Evolutionary conservation across 2,113 vertebrate genomes (phyloP).

Genomic region (Urocitellus parryii): DNA sequence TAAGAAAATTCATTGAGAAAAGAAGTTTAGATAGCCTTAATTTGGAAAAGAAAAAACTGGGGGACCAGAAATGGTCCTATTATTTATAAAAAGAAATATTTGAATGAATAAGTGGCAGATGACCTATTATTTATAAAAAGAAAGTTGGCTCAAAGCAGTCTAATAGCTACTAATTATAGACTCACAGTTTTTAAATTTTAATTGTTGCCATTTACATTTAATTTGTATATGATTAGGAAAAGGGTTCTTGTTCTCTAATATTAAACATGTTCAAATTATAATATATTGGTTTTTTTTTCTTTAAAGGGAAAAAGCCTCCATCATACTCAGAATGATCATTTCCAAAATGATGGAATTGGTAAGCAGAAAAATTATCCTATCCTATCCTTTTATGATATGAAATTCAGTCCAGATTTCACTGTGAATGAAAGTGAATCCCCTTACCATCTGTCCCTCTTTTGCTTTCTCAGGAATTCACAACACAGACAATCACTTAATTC

Average conservation of each 20-base stretch:
- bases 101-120: neutral
- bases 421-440: neutral
- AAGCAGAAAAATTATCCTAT: constrained; percentile 82
- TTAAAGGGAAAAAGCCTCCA: constrained; percentile 93
- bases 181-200: neutral
- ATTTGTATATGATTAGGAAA: constrained; percentile 41
- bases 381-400: neutral
- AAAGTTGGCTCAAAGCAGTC: neutral
- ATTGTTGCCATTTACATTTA: neutral
- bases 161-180: neutral
- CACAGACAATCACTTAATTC: neutral
- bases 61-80: neutral
- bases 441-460: neutral
- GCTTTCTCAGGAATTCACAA: neutral
- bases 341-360: constrained; percentile 97
- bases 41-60: constrained; percentile 33
- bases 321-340: constrained; percentile 95
- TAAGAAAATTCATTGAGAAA: neutral
- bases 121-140: constrained; percentile 17
- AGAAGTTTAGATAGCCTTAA: constrained; percentile 7
- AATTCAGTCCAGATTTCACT: neutral
- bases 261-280: constrained; percentile 57
- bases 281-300: constrained; percentile 18
- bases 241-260: constrained; percentile 53
- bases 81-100: constrained; percentile 17